These are phyloP conservation scores for Uromys caudimaculatus DNA, from an alignment of 2,797 vertebrate species.

Conservation along the genomic window DNA sequence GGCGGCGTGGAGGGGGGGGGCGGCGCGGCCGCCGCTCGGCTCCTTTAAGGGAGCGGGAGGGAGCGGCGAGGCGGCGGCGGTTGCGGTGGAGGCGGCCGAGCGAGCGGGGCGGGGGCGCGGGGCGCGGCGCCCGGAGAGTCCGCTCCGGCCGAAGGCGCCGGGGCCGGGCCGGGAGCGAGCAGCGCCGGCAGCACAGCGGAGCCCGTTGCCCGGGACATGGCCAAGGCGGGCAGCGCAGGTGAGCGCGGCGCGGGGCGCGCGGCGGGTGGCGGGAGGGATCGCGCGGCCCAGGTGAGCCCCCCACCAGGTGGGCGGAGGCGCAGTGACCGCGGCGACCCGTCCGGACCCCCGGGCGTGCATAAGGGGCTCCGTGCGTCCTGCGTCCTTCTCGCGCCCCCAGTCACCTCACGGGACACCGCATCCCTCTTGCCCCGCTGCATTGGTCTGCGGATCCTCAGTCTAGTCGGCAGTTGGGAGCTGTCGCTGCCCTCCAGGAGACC, in stretches of 20 bases:
- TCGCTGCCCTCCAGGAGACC: not conserved
- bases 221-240: constrained; percentile 81
- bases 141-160: constrained; percentile 68
- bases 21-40: constrained; percentile 78
- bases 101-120: constrained; percentile 78
- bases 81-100: constrained; percentile 73
- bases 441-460: constrained; percentile 30
- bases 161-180: constrained; percentile 62
- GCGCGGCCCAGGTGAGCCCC: constrained; percentile 73
- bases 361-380: constrained; percentile 17
- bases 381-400: constrained; percentile 68
- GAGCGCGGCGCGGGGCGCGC: constrained; percentile 75
- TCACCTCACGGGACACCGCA: constrained; percentile 67
- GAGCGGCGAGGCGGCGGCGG: constrained; percentile 76
- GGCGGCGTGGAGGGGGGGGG: constrained; percentile 48
- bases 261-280: constrained; percentile 54
- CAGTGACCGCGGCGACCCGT: not conserved
- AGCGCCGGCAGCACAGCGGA: constrained; percentile 43
- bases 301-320: constrained; percentile 67
- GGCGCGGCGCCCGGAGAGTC: constrained; percentile 75
- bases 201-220: constrained; percentile 77
- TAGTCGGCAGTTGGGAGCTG: not conserved
- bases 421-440: constrained; percentile 15
- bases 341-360: not conserved
- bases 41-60: constrained; percentile 85